These are phyloP conservation scores for Chionomys nivalis DNA, from an alignment of 2,113 vertebrate species.

Conservation along the genomic window DNA sequence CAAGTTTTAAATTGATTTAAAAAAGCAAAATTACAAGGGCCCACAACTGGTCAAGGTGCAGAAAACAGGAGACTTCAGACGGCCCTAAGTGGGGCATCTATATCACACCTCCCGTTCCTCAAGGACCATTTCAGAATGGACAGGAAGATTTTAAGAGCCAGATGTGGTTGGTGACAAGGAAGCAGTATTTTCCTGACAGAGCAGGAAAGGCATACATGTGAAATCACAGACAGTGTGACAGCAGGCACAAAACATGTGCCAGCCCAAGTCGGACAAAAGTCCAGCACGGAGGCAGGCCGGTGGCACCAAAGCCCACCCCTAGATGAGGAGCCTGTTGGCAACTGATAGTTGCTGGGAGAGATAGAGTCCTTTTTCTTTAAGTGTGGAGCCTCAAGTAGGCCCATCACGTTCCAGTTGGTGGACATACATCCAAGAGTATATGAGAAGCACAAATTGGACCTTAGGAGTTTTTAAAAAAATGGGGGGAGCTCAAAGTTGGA, in stretches of 20 bases:
- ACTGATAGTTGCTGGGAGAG: background rate
- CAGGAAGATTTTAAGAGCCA: background rate
- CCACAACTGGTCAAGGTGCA: background rate
- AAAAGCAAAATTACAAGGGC: background rate
- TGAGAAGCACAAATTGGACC: background rate
- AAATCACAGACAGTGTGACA: background rate
- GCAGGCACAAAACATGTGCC: background rate
- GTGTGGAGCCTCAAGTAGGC: background rate
- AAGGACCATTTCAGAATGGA: background rate
- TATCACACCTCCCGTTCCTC: background rate
- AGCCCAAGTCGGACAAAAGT: background rate
- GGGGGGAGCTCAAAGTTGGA: background rate
- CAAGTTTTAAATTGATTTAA: slow-evolving; percentile 54
- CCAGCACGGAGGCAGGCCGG: background rate
- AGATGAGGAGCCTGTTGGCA: background rate
- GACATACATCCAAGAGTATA: background rate
- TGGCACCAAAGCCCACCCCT: background rate
- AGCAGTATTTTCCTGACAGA: background rate
- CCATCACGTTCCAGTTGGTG: background rate
- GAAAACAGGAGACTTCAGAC: background rate
- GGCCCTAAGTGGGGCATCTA: background rate
- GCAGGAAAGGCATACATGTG: background rate
- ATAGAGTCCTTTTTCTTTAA: background rate
- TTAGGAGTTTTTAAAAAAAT: background rate
- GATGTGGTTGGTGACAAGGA: background rate